phyloP scores from a whole-genome alignment of 2,797 vertebrate species.

The Oreochromis grahami region DNA sequence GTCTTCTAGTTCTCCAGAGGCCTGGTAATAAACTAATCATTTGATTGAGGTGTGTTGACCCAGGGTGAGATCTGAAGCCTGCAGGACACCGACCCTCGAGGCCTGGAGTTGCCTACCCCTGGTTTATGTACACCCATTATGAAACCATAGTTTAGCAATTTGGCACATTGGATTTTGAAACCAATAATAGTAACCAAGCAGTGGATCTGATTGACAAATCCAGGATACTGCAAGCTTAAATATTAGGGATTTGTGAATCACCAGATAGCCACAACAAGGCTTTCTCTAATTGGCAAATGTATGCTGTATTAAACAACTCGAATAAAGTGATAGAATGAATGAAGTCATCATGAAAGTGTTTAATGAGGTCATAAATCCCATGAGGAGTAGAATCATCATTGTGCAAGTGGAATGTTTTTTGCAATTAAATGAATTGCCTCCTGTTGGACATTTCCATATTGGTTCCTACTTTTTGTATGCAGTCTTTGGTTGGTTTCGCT shows the following conservation, averaged over 20 bases:
- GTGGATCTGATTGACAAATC: background rate
- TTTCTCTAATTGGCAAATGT: background rate
- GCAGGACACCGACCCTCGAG: rapidly evolving
- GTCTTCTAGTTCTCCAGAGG: background rate
- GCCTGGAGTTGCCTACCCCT: background rate
- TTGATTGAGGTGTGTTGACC: background rate
- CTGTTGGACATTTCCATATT: background rate
- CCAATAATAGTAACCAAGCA: background rate
- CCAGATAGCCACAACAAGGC: background rate
- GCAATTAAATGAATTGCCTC: background rate
- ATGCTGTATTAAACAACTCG: background rate
- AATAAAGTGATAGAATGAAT: background rate
- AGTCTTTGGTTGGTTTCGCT: background rate
- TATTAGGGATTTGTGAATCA: background rate
- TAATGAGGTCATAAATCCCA: background rate
- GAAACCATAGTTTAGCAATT: background rate
- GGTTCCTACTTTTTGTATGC: background rate
- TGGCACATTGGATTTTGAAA: background rate
- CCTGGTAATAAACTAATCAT: background rate
- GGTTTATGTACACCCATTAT: background rate
- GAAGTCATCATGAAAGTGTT: background rate
- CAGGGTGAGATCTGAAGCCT: background rate
- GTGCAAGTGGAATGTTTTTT: background rate
- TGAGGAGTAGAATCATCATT: background rate
- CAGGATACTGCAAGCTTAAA: background rate